Evolutionary conservation across 2,113 vertebrate species (phyloP).

Genomic region (Oryzias woworae): DNA sequence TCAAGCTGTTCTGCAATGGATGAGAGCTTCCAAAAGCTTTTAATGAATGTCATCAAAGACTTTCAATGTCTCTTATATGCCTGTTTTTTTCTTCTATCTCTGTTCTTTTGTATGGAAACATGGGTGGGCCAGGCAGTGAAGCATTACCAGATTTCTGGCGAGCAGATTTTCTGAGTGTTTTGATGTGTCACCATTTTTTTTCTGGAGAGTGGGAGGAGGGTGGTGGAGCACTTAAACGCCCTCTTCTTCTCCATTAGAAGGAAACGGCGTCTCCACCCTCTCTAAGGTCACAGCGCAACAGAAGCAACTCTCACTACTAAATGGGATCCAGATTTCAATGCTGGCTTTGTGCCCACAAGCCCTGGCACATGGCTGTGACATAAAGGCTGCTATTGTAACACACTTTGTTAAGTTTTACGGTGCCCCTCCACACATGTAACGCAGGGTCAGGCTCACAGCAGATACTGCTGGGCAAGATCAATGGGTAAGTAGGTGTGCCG

Average conservation of each 20-base stretch:
- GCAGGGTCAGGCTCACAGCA: slow-evolving; percentile 27
- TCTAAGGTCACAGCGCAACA: slow-evolving; percentile 56
- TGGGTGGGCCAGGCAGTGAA: slow-evolving; percentile 69
- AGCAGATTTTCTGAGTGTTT: slow-evolving; percentile 67
- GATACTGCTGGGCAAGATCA: slow-evolving; percentile 35
- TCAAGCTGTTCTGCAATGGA: slow-evolving; percentile 33
- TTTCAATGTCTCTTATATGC: slow-evolving; percentile 1
- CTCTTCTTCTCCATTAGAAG: slow-evolving; percentile 44
- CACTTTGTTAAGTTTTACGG: slow-evolving; percentile 56
- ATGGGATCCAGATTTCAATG: slow-evolving; percentile 65
- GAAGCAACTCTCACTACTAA: slow-evolving; percentile 47
- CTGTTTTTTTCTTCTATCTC: slow-evolving; percentile 7
- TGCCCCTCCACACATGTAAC: slow-evolving; percentile 44
- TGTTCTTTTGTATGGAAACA: slow-evolving; percentile 29
- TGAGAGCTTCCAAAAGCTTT: slow-evolving; percentile 16
- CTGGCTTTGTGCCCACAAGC: slow-evolving; percentile 55
- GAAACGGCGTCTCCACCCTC: slow-evolving; percentile 63
- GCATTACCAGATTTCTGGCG: slow-evolving; percentile 67
- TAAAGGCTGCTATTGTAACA: slow-evolving; percentile 68
- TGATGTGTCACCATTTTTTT: slow-evolving; percentile 66
- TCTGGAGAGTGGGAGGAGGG: not conserved
- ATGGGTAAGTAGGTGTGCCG: slow-evolving; percentile 62
- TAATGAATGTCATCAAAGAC: not conserved
- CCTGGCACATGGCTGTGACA: slow-evolving; percentile 25
- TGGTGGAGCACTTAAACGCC: slow-evolving; percentile 10